Conservation (phyloP, 2,888 invertebrate genomes). For the Amiota communis region DNA sequence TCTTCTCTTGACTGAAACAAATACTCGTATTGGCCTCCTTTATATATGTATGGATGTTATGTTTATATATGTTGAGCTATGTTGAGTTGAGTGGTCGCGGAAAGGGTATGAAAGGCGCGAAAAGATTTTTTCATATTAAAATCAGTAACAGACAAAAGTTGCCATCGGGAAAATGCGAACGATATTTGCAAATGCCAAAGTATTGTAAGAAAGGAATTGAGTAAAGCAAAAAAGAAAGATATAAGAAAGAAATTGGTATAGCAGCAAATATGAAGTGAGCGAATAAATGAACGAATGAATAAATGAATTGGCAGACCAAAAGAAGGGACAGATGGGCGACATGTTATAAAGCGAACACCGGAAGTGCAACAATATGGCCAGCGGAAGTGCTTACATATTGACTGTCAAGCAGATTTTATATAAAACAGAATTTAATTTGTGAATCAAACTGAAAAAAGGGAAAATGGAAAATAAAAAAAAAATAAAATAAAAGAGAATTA, state of each 20-base stretch:
- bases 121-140: not conserved
- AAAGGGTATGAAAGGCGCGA: no score
- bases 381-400: conserved; percentile 61
- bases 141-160: conserved; percentile 2
- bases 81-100: no score
- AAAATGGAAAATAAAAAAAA: not conserved
- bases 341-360: conserved; percentile 65
- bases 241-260: conserved; percentile 16
- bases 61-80: no score
- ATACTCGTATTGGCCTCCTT: no score
- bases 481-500: conserved; percentile 1
- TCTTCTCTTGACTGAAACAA: conserved; percentile 7
- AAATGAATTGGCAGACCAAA: conserved; percentile 44
- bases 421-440: conserved; percentile 31
- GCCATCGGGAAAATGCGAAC: conserved; percentile 35
- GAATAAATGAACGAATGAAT: conserved; percentile 22
- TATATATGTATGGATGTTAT: no score
- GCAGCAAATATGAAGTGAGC: conserved; percentile 34
- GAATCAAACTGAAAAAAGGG: not conserved
- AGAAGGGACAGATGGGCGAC: conserved; percentile 45
- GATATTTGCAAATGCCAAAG: conserved; percentile 58
- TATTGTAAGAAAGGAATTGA: conserved; percentile 7
- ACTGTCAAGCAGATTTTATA: conserved; percentile 41
- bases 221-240: not conserved
- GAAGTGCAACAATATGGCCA: conserved; percentile 66